Percentiles rank a stretch among this genome's conserved stretches.
These are phyloP conservation scores for Takifugu ocellatus DNA, from an alignment of 2,797 vertebrate genomes.

Conservation along the genomic window DNA sequence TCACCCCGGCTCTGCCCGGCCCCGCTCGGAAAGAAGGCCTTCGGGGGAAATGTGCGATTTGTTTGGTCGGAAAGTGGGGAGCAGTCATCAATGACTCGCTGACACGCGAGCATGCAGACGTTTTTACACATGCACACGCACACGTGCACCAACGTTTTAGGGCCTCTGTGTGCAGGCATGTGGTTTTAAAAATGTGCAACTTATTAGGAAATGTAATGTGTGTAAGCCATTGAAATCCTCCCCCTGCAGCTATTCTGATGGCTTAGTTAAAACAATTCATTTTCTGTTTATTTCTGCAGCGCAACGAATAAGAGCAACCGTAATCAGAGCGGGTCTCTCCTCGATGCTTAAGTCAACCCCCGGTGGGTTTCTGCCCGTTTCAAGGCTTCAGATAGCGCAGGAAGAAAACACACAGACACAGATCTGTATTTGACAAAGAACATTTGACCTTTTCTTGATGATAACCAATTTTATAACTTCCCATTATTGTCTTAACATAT, in stretches of 20 bases:
- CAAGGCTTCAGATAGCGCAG: not conserved
- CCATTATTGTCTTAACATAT: conserved; percentile 35
- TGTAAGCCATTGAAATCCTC: conserved; percentile 7
- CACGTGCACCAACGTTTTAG: not conserved
- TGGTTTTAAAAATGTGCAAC: conserved; percentile 19
- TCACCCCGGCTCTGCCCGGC: conserved; percentile 27
- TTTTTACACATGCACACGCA: not conserved
- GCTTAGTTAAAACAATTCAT: conserved; percentile 11
- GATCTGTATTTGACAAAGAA: not conserved
- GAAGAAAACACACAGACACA: too few relatives aligned
- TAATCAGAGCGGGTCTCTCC: not conserved
- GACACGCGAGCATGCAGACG: conserved; percentile 8
- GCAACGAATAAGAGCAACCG: conserved; percentile 13
- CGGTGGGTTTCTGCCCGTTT: not conserved
- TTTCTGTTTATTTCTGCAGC: conserved; percentile 29
- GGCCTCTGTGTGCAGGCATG: not conserved
- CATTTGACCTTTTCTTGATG: conserved; percentile 3
- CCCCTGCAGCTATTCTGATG: conserved; percentile 20
- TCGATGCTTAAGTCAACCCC: not conserved
- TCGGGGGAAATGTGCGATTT: conserved; percentile 27
- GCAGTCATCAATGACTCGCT: conserved; percentile 24
- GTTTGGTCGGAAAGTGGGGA: conserved; percentile 14
- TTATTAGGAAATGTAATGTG: conserved; percentile 10
- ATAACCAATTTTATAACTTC: conserved; percentile 16
- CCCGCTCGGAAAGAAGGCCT: conserved; percentile 26